phyloP scores from a whole-genome alignment of 1,140 invertebrate species.

The Nilaparvata lugens region DNA sequence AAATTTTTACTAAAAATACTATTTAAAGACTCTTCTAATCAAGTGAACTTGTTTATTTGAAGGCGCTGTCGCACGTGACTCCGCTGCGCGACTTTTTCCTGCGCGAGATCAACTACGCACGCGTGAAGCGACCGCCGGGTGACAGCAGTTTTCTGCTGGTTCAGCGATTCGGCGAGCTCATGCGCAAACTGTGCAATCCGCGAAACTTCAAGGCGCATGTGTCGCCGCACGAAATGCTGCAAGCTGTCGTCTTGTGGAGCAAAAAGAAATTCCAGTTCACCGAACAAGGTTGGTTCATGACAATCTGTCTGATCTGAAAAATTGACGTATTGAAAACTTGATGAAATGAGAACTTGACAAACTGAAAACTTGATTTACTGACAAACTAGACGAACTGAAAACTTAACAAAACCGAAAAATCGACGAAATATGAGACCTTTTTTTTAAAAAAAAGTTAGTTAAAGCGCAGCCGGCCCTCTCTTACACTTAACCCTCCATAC shows the following conservation, averaged over 20 bases:
- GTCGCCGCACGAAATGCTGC: constrained; percentile 99
- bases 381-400: too few relatives aligned
- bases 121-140: constrained; percentile 83
- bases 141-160: constrained; percentile 86
- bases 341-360: too few relatives aligned
- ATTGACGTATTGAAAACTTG: too few relatives aligned
- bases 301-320: too few relatives aligned
- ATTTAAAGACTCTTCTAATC: too few relatives aligned
- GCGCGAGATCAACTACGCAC: constrained; percentile 83
- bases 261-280: constrained; percentile 98
- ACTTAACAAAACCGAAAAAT: too few relatives aligned
- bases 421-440: too few relatives aligned
- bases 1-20: too few relatives aligned
- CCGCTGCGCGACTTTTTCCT: constrained; percentile 93
- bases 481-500: too few relatives aligned
- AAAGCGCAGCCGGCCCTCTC: too few relatives aligned
- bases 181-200: constrained; percentile 98
- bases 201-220: constrained; percentile 99
- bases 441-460: too few relatives aligned
- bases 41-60: constrained; percentile 16
- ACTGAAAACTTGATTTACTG: too few relatives aligned
- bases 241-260: constrained; percentile 96
- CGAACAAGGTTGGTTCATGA: constrained; percentile 67
- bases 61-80: constrained; percentile 90
- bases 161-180: constrained; percentile 93